A percentile compares a stretch with the other conserved stretches of the same genome.
These are phyloP conservation scores for Premnoplex brunnescens DNA, from an alignment of 2,797 vertebrate species.

Conservation along the genomic window DNA sequence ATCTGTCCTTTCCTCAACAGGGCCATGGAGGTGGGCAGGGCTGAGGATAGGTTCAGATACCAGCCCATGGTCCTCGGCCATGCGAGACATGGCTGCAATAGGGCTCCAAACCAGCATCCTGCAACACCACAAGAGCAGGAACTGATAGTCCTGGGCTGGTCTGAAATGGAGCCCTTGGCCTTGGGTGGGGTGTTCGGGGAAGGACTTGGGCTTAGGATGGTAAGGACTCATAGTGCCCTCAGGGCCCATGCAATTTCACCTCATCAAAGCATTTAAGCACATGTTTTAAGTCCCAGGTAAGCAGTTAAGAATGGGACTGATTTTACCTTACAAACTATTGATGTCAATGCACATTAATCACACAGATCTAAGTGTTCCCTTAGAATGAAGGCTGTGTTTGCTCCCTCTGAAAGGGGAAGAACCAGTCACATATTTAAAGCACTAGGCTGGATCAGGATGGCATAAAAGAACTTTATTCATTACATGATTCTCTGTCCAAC, in stretches of 20 bases:
- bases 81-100: too few relatives aligned
- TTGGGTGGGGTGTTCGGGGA: neutral
- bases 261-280: neutral
- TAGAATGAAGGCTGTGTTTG: neutral
- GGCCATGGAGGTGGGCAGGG: neutral
- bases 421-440: neutral
- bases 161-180: neutral
- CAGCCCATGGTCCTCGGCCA: neutral
- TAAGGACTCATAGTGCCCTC: accelerated
- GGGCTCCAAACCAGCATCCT: neutral
- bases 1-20: neutral
- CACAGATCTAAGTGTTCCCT: neutral
- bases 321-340: neutral
- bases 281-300: neutral
- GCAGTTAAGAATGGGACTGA: neutral
- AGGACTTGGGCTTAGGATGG: neutral
- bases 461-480: constrained; percentile 23
- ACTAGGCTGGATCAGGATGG: neutral
- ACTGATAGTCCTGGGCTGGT: neutral
- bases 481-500: neutral
- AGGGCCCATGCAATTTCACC: neutral
- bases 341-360: neutral
- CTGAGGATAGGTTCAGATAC: neutral
- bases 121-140: neutral
- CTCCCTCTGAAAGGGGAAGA: neutral